A percentile compares a stretch with the other conserved stretches of the same genome.
These are phyloP conservation scores for Lasioglossum albipes DNA, from an alignment of 1,140 invertebrate genomes.

Conservation along the genomic window DNA sequence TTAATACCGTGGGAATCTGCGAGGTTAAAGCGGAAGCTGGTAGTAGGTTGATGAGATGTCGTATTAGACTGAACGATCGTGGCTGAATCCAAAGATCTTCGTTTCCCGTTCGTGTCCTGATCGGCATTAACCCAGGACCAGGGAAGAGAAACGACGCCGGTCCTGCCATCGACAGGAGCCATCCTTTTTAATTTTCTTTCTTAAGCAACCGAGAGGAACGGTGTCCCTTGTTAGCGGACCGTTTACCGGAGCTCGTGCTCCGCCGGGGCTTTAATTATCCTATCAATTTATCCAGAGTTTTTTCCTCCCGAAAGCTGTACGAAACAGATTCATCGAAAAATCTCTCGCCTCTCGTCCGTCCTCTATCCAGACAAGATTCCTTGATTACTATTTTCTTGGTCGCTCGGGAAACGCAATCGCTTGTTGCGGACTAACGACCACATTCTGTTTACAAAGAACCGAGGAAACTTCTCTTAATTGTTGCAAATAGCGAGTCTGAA, in stretches of 20 bases:
- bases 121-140: slow-evolving; percentile 35
- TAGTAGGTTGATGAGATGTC: slow-evolving; percentile 48
- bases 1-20: slow-evolving; percentile 36
- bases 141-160: slow-evolving; percentile 41
- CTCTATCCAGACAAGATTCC: background rate
- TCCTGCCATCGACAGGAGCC: slow-evolving; percentile 48
- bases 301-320: background rate
- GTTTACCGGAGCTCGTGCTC: background rate
- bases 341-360: background rate
- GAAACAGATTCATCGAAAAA: background rate
- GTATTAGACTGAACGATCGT: slow-evolving; percentile 55
- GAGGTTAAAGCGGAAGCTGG: slow-evolving; percentile 43
- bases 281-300: slow-evolving; percentile 17
- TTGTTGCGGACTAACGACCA: background rate
- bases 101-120: slow-evolving; percentile 24
- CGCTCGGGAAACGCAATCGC: background rate
- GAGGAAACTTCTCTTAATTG: background rate
- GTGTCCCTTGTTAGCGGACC: background rate
- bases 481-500: background rate
- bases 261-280: slow-evolving; percentile 1
- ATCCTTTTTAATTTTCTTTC: slow-evolving; percentile 55
- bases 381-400: background rate
- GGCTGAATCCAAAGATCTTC: slow-evolving; percentile 45
- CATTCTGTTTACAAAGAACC: background rate
- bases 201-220: slow-evolving; percentile 17